Percentiles rank a stretch among this genome's conserved stretches.
Conservation (phyloP, 2,888 invertebrate species). For the Callosobruchus maculatus region DNA sequence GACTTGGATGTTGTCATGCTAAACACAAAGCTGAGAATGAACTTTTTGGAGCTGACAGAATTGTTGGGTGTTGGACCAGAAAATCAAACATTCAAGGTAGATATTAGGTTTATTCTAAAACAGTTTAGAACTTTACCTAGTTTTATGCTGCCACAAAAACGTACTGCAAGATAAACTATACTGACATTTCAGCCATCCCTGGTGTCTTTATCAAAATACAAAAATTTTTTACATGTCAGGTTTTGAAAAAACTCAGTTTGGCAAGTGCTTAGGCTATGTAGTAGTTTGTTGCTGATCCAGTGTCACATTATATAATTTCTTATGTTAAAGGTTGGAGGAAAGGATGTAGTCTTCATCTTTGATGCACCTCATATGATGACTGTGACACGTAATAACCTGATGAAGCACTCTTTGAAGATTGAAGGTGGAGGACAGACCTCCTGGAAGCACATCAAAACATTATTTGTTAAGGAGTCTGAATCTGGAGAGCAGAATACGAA, state of each 20-base stretch:
- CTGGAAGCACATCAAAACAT: constrained; percentile 10
- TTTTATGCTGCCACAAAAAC: too few species aligned
- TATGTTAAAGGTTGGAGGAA: not conserved
- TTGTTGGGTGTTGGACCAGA: constrained; percentile 3
- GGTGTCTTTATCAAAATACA: too few species aligned
- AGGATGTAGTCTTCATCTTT: constrained; percentile 7
- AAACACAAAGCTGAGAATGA: constrained; percentile 8
- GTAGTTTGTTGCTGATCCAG: too few species aligned
- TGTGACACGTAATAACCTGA: constrained; percentile 10
- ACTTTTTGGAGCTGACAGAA: constrained; percentile 7
- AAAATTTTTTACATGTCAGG: too few species aligned
- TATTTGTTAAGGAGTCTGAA: constrained; percentile 2
- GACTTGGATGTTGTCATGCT: constrained; percentile 8
- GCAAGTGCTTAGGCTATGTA: too few species aligned
- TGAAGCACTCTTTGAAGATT: constrained; percentile 9
- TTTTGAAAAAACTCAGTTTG: too few species aligned
- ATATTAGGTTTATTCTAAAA: not conserved
- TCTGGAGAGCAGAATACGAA: too few species aligned
- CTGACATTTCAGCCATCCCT: too few species aligned
- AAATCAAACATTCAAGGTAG: constrained; percentile 11
- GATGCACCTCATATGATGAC: constrained; percentile 12
- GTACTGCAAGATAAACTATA: too few species aligned
- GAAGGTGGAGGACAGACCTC: constrained; percentile 5
- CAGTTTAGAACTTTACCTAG: too few species aligned
- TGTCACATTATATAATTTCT: too few species aligned